Base-by-base conservation (phyloP, 2,888 invertebrate genomes). In the Blera fallax region DNA sequence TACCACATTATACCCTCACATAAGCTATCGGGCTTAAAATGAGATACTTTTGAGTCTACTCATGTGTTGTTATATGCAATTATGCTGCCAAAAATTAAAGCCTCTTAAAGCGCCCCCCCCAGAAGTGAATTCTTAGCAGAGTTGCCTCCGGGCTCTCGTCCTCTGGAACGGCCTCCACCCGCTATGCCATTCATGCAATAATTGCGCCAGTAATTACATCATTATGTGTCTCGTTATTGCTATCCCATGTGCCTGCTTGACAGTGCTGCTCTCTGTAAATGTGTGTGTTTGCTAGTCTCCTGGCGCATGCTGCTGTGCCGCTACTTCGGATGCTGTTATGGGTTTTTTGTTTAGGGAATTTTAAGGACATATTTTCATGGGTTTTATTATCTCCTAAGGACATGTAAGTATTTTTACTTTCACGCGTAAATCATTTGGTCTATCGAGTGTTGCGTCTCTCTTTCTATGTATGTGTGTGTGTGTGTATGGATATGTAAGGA, bases 191-290 rank as follows among this genome's bases (percentile, higher is more conserved):
- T 84, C 78, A 79, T 64, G 79, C 80, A 70, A 80, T 84, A 84
- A 84, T 84, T 84, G 84, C 84, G 84, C 74, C 74, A 84, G 84
- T 84, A 84, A 84, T 84, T 84, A 84, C 84, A 80, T 84, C 84
- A 84, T 84, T 84, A 79, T 84, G 80, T 84, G 84, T 80, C 79
- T 74, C 84, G 84, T 84, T 84, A 84, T 84, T 84, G 80, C 84
- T 70, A 76, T 84, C 84, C 79, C 84, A 70, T 84, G 84, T 76
- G 78, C 62, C 78, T 62, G 60, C 60, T 62, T 78, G 84, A 80
- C 80, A 80, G 52, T 43, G 56, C 40, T 40, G 40, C 8, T 10
- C 6, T 54, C 10, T 37, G 21, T 18, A 29, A 10, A 48, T 21
- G 52, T 29, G 16, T 52, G 8, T 54, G 32, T 69, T 27, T 21